phyloP scores from a whole-genome alignment of 2,888 invertebrate species.

The Biston betularia region DNA sequence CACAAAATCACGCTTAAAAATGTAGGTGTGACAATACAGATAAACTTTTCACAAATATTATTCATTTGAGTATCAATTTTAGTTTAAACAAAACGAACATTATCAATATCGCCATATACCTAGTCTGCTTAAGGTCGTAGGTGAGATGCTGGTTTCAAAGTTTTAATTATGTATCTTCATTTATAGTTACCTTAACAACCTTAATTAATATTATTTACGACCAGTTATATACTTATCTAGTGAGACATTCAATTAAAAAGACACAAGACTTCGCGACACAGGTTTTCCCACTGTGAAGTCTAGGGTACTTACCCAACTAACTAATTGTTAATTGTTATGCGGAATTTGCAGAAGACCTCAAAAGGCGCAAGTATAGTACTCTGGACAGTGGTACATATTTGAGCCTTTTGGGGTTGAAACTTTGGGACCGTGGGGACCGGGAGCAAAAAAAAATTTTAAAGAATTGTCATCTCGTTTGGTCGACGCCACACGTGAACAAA shows the following conservation, averaged over 20 bases:
- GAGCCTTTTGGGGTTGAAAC: no score
- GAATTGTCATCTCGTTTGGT: no score
- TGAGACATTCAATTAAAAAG: not conserved
- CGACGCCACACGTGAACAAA: no score
- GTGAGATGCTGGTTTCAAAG: not conserved
- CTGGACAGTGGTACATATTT: no score
- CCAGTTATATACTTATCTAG: not conserved
- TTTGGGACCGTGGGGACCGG: no score
- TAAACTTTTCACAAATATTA: constrained; percentile 9
- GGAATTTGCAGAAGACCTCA: no score
- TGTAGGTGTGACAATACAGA: constrained; percentile 3
- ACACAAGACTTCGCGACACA: no score
- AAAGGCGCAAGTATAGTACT: no score
- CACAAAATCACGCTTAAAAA: not conserved
- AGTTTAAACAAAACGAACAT: constrained; percentile 6
- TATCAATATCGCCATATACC: not conserved
- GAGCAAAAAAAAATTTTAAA: no score
- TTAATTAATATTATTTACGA: constrained; percentile 8
- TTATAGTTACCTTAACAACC: not conserved
- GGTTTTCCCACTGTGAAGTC: no score
- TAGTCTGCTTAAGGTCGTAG: not conserved
- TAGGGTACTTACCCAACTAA: no score
- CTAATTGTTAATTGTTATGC: no score
- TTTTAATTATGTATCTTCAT: not conserved
- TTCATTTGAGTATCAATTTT: constrained; percentile 1